These are phyloP conservation scores for Bimastos eiseni DNA, from an alignment of 2,888 invertebrate species.

Conservation along the genomic window DNA sequence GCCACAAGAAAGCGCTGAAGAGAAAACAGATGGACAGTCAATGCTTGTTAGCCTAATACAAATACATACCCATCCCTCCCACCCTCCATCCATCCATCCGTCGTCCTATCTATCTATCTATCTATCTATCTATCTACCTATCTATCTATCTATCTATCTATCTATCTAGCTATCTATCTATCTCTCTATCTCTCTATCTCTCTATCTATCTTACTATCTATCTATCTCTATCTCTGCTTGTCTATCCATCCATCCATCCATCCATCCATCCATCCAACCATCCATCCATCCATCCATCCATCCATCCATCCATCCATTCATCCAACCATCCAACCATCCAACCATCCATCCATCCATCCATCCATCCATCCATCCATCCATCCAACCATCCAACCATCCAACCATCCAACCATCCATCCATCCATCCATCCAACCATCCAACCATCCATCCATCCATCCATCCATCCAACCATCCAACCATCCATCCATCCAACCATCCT, in stretches of 20 bases:
- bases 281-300: conserved; percentile 4
- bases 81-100: too few species aligned
- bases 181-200: too few species aligned
- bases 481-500: background rate
- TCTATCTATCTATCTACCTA: too few species aligned
- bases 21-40: background rate
- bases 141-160: too few species aligned
- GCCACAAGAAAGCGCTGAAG: background rate
- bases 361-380: background rate
- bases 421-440: background rate
- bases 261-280: background rate
- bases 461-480: conserved; percentile 6
- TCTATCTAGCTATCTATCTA: too few species aligned
- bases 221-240: too few species aligned
- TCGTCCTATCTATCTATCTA: too few species aligned
- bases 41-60: too few species aligned
- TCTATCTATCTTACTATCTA: too few species aligned
- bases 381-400: background rate
- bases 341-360: background rate
- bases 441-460: background rate
- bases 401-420: background rate
- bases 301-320: background rate
- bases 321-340: background rate
- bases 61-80: too few species aligned
- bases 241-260: too few species aligned